These are phyloP conservation scores for Drosophila barbarae DNA, from an alignment of 2,888 invertebrate species.

Conservation along the genomic window DNA sequence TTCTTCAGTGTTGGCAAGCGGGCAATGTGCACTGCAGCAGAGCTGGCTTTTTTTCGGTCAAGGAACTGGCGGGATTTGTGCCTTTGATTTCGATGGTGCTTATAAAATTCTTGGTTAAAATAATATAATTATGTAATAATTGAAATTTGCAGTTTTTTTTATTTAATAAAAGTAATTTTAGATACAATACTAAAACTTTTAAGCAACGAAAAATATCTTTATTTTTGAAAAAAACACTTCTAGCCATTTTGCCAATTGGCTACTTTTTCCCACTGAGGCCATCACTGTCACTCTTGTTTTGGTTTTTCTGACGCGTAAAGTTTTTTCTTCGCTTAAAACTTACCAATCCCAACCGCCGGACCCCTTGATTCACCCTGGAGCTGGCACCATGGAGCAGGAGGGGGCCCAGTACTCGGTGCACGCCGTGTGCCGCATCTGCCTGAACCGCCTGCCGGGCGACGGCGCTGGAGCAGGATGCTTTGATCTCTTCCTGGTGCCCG, in stretches of 20 bases:
- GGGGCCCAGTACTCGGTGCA: slow-evolving; percentile 58
- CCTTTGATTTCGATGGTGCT: not conserved
- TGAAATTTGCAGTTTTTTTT: not conserved
- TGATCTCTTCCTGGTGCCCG: slow-evolving; percentile 71
- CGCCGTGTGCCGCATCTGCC: slow-evolving; percentile 76
- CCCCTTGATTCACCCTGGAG: not conserved
- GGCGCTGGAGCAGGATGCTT: slow-evolving; percentile 29
- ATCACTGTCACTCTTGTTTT: slow-evolving; percentile 28
- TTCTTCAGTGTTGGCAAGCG: slow-evolving; percentile 9
- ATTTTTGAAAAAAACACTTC: not conserved
- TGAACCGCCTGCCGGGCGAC: slow-evolving; percentile 63
- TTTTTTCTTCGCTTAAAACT: slow-evolving; percentile 20
- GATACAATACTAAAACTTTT: not conserved
- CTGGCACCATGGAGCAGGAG: slow-evolving; percentile 49
- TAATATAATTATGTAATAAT: no score
- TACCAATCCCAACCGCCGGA: not conserved
- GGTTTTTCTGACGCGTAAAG: slow-evolving; percentile 33
- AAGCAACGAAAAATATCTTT: not conserved
- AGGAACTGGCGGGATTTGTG: not conserved
- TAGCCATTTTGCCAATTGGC: not conserved
- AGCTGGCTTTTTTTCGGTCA: not conserved
- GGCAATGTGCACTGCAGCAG: not conserved
- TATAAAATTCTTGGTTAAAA: no score
- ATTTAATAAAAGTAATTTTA: not conserved
- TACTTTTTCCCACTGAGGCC: not conserved